A percentile compares a stretch with the other conserved stretches of the same genome.
Evolutionary conservation across 2,888 invertebrate species (phyloP).

Genomic region (Elgonia sp.): DNA sequence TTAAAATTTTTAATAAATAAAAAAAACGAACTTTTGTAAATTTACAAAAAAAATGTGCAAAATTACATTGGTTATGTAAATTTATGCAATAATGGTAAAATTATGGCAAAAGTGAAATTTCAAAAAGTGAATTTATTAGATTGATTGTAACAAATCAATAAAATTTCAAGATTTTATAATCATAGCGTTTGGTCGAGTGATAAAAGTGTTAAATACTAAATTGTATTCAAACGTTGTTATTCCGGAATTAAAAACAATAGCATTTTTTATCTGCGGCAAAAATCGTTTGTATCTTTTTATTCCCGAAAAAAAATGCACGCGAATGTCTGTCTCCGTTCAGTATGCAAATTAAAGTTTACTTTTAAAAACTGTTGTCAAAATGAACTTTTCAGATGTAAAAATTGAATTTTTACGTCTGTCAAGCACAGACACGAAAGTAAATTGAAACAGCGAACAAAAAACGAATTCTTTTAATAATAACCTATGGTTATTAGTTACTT

Average conservation of each 20-base stretch:
- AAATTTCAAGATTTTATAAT: no score
- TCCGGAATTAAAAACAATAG: not conserved
- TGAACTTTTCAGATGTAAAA: constrained; percentile 46
- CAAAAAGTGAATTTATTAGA: no score
- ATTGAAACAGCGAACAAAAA: constrained; percentile 14
- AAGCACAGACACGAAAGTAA: constrained; percentile 15
- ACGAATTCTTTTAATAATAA: constrained; percentile 4
- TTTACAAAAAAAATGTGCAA: no score
- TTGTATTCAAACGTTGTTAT: not conserved
- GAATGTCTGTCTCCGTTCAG: constrained; percentile 28
- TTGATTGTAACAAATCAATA: no score
- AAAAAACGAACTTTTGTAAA: no score
- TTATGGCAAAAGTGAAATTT: no score
- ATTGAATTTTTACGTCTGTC: constrained; percentile 54
- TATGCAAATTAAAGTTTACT: constrained; percentile 52
- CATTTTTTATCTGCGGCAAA: not conserved
- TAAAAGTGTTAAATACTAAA: not conserved
- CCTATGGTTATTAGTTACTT: constrained; percentile 4
- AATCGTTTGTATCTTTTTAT: not conserved
- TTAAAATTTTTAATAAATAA: no score
- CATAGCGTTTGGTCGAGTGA: not conserved
- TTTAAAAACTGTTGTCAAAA: constrained; percentile 35
- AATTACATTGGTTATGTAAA: no score
- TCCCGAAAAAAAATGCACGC: constrained; percentile 5
- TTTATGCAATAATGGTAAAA: no score